Evolutionary conservation across 2,113 vertebrate species (phyloP), one percentile per base, ranked within the genome.

Genomic region (Hirundichthys speculiger): DNA sequence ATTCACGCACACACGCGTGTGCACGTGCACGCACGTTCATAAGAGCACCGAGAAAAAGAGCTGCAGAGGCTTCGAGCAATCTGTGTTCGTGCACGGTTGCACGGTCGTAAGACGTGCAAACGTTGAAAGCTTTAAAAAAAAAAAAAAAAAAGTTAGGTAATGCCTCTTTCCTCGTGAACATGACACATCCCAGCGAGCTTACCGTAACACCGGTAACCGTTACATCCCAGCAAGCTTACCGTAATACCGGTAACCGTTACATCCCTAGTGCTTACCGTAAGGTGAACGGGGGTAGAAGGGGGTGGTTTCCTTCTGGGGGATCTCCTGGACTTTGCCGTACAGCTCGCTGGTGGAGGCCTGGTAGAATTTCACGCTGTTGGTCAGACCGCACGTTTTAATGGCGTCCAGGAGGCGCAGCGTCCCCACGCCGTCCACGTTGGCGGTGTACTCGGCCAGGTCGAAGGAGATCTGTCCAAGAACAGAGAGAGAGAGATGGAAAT

Each of bases 291-390:
- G 97, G 83, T 99, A 99, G 87, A 99, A 99, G 43, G 97, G 96
- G 0, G 98, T 99, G 45, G 97, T 98, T 84, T 99, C 98, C 69
- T 92, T 98, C 85, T 99, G 98, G 0, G 98, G 98, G 73, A 98
- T 97, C 93, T 99, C 98, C 88, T 96, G 96, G 53, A 99, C 98
- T 91, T 99, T 99, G 67, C 98, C 98, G 25, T 92, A 99, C 45
- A 99, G 94, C 86, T 99, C 98, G 63, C 98, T 99, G 54, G 98
- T 99, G 46, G 98, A 99, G 62, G 98, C 98, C 92, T 99, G 98
- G 90, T 99, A 99, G 91, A 99, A 99, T 55, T 94, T 95, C 30
- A 99, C 94, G 10, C 84, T 93, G 74, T 88, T 90, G 82, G 96
- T 96, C 82, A 99, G 93, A 53, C 95, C 95, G 43, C 98, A 99